Evolutionary conservation across 2,113 vertebrate species (phyloP), one percentile per base, ranked within the genome.

Genomic region (Poeciliopsis prolifica): DNA sequence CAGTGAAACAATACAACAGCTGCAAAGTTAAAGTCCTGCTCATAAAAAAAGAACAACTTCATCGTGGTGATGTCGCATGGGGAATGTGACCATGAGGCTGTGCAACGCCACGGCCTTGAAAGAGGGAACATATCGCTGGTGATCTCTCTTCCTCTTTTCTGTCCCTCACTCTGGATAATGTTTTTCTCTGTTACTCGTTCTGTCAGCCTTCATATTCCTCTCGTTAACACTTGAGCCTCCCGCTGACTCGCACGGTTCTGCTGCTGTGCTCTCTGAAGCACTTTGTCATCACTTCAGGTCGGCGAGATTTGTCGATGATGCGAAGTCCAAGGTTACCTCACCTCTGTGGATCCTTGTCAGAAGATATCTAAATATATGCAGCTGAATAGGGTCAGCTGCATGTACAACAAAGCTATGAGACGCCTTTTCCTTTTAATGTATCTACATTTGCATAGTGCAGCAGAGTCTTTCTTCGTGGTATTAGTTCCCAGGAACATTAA

Each of bases 271-370:
- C 42, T 68, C 33, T 15, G 58, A 30, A 26, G 70, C 68, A 70
- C 65, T 82, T 81, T 79, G 74, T 77, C 74, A 83, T 78, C 22
- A 3, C 42, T 37, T 80, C 79, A 67, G 80, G 14, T 76, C 48
- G 65, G 62, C 51, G 58, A 37, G 76, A 81, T 82, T 74, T 86
- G 85, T 80, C 70, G 61, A 81, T 72, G 74, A 86, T 68, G 86
- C 75, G 83, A 67, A 64, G 69, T 76, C 79, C 79, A 87, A 81
- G 82, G 85, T 88, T 66, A 65, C 40, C 44, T 67, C 24, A 78
- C 63, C 44, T 67, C 73, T 61, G n/a, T 1, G 31, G 68, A 60
- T 65, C 69, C 68, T 74, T 37, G 64, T 79, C 44, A 35, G 44
- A 60, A 44, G 40, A 76, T 40, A 62, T 72, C 81, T 79, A 35